Percentiles rank a stretch among this genome's conserved stretches.
These are phyloP conservation scores for Pentamera pediparva DNA, from an alignment of 53 echinoderm and acorn worm genomes.

Conservation along the genomic window DNA sequence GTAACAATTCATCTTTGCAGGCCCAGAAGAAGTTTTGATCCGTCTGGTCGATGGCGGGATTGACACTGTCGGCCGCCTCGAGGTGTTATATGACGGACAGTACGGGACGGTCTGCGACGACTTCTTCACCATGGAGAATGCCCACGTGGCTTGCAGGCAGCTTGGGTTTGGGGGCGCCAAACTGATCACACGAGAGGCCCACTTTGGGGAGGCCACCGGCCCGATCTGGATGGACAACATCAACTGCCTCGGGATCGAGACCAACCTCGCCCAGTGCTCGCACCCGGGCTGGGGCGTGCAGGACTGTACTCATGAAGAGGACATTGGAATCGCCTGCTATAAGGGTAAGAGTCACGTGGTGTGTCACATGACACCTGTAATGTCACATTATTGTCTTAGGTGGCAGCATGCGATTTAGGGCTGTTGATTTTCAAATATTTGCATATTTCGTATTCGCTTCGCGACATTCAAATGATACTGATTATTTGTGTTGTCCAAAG, in stretches of 20 bases:
- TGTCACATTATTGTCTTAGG: neutral
- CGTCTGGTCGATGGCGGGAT: slow-evolving; percentile 4
- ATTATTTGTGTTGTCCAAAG: no score
- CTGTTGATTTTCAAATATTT: neutral
- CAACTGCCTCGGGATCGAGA: slow-evolving; percentile 30
- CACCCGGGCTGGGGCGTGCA: slow-evolving; percentile 22
- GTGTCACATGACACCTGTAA: neutral
- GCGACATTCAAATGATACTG: no score
- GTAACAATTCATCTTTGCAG: neutral
- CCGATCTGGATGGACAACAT: slow-evolving; percentile 38
- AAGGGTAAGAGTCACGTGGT: neutral
- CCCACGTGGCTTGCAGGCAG: slow-evolving; percentile 17
- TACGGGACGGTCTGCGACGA: slow-evolving; percentile 22
- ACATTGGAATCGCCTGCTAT: slow-evolving; percentile 17
- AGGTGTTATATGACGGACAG: slow-evolving; percentile 9
- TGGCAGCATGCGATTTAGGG: neutral
- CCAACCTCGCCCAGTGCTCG: slow-evolving; percentile 21
- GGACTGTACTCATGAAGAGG: slow-evolving; percentile 39
- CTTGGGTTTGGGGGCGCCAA: slow-evolving; percentile 5
- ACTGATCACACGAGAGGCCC: slow-evolving; percentile 5
- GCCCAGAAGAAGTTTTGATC: neutral
- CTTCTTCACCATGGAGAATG: slow-evolving; percentile 12
- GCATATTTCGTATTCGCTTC: neutral
- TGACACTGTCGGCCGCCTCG: slow-evolving; percentile 6
- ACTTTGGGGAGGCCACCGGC: slow-evolving; percentile 39